These are phyloP conservation scores for Rana temporaria DNA, from an alignment of 2,113 vertebrate species.

Conservation along the genomic window DNA sequence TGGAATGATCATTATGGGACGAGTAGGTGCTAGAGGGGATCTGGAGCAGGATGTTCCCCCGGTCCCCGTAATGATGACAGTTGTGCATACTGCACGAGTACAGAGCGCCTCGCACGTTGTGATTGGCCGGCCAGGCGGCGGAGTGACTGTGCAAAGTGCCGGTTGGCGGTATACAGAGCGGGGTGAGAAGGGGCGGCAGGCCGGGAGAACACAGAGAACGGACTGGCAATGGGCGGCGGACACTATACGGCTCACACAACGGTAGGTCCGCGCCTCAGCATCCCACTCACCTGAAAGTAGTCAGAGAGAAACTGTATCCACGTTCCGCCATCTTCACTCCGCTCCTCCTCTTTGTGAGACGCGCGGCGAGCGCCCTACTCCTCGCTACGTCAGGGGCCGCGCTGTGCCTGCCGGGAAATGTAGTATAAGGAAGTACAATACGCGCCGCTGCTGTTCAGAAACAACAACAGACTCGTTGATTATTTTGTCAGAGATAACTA, in stretches of 20 bases:
- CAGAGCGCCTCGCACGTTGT: not conserved
- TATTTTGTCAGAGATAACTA: not conserved
- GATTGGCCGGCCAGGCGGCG: not conserved
- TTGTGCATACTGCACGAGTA: too few relatives aligned
- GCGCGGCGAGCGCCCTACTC: rapidly evolving
- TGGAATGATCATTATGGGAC: too few relatives aligned
- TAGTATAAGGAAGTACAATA: slow-evolving; percentile 10
- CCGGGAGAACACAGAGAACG: not conserved
- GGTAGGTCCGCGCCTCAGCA: rapidly evolving
- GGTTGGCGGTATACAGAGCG: not conserved
- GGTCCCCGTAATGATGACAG: too few relatives aligned
- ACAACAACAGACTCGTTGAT: too few relatives aligned
- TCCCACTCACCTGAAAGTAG: slow-evolving; percentile 88
- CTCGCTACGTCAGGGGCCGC: not conserved
- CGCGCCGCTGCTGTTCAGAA: too few relatives aligned
- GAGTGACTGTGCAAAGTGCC: slow-evolving; percentile 68
- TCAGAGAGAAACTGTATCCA: slow-evolving; percentile 95
- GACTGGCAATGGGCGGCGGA: too few relatives aligned
- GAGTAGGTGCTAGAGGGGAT: too few relatives aligned
- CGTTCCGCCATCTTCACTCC: slow-evolving; percentile 91
- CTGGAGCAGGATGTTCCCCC: too few relatives aligned
- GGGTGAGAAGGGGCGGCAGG: not conserved
- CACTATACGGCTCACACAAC: too few relatives aligned
- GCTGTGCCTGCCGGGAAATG: slow-evolving; percentile 25
- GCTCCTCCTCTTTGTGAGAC: slow-evolving; percentile 51